These are phyloP conservation scores for Ctenosaura bakeri DNA, from an alignment of 2,797 vertebrate species.

Conservation along the genomic window DNA sequence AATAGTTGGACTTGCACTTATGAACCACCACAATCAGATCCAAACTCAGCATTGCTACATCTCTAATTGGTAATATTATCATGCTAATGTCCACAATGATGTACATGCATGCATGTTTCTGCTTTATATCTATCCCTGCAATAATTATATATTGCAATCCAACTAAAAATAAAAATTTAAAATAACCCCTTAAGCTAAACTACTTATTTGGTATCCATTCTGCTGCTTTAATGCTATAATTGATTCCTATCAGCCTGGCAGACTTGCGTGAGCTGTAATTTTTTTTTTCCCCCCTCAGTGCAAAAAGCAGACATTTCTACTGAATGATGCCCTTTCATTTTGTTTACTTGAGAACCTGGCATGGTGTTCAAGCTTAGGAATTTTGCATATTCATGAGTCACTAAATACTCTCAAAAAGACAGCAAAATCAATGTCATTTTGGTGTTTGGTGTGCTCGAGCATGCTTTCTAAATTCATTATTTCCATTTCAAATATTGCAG, in stretches of 20 bases:
- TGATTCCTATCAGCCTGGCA: background rate
- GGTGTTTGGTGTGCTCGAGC: background rate
- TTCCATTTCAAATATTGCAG: slow-evolving; percentile 19
- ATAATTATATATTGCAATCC: slow-evolving; percentile 14
- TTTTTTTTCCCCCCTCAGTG: background rate
- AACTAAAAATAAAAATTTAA: slow-evolving; percentile 27
- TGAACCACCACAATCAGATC: background rate
- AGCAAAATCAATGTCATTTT: slow-evolving; percentile 31
- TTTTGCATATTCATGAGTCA: slow-evolving; percentile 30
- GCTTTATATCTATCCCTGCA: background rate
- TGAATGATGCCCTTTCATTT: slow-evolving; percentile 32
- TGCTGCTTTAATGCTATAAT: slow-evolving; percentile 13
- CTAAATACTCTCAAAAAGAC: slow-evolving; percentile 30
- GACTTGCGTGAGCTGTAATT: background rate
- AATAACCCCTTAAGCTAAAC: slow-evolving; percentile 7
- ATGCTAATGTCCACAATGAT: slow-evolving; percentile 11
- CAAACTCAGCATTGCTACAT: background rate
- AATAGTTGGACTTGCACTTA: background rate
- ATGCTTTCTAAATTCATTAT: slow-evolving; percentile 16
- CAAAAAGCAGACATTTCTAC: slow-evolving; percentile 27
- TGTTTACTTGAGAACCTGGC: slow-evolving; percentile 44
- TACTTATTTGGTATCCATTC: background rate
- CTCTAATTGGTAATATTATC: background rate
- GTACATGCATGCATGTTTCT: background rate
- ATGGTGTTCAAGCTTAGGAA: slow-evolving; percentile 27